Percentiles rank a stretch among this genome's conserved stretches.
Evolutionary conservation across 2,888 invertebrate genomes (phyloP).

Genomic region (Cataglyphis cursor): DNA sequence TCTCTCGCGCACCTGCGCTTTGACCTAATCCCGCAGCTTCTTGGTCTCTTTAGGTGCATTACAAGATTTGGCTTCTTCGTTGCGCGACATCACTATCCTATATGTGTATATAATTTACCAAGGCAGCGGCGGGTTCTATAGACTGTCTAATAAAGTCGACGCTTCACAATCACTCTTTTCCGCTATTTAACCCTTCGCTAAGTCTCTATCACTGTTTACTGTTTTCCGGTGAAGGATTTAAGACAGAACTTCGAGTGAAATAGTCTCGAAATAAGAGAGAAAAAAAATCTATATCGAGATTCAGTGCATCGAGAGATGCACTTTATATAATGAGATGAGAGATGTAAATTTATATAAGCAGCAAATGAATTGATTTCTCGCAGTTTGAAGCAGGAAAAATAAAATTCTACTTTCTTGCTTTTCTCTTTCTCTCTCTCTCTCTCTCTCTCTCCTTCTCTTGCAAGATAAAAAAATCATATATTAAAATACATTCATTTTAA

Average conservation of each 20-base stretch:
- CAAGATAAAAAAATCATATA: not conserved
- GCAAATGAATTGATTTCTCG: not conserved
- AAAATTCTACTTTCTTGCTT: not conserved
- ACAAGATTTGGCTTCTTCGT: slow-evolving; percentile 73
- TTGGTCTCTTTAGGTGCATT: slow-evolving; percentile 65
- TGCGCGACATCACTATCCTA: slow-evolving; percentile 52
- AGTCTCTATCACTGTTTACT: slow-evolving; percentile 64
- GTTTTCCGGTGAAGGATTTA: slow-evolving; percentile 54
- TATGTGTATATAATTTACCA: slow-evolving; percentile 67
- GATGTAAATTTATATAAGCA: slow-evolving; percentile 6
- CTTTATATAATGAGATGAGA: slow-evolving; percentile 1
- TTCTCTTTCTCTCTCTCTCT: too few relatives aligned
- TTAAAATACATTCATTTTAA: slow-evolving; percentile 3
- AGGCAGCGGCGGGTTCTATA: slow-evolving; percentile 50
- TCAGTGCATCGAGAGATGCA: not conserved
- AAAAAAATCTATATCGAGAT: not conserved
- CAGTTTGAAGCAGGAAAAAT: too few relatives aligned
- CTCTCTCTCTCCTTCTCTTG: too few relatives aligned
- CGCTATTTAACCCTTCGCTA: slow-evolving; percentile 72
- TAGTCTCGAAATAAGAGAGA: slow-evolving; percentile 28
- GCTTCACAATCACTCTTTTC: slow-evolving; percentile 66
- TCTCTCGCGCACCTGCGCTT: slow-evolving; percentile 44
- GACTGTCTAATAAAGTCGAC: slow-evolving; percentile 68
- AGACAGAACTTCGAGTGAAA: not conserved
- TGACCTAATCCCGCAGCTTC: slow-evolving; percentile 61